These are phyloP conservation scores for Desmophyllum pertusum DNA, from an alignment of 92 coral and sea anemone species.

Conservation along the genomic window DNA sequence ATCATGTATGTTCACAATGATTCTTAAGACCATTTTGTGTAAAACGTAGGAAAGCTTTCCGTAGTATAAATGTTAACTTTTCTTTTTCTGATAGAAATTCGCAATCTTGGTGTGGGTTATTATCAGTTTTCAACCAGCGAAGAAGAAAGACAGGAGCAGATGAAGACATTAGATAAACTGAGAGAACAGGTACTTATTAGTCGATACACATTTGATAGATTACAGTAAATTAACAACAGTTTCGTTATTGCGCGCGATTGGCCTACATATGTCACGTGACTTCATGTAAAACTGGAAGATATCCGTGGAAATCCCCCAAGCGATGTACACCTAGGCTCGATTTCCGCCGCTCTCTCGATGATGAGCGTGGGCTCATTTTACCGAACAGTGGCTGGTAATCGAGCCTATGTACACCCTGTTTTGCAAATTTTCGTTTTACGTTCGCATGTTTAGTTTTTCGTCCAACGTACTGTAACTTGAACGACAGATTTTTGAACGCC, in stretches of 20 bases:
- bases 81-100: constrained; percentile 68
- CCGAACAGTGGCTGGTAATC: too few relatives aligned
- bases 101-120: constrained; percentile 94
- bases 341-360: too few relatives aligned
- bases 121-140: constrained; percentile 94
- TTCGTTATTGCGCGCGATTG: neutral
- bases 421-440: neutral
- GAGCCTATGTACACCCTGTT: neutral
- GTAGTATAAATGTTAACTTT: neutral
- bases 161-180: constrained; percentile 81
- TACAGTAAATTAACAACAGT: too few relatives aligned
- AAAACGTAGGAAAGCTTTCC: neutral
- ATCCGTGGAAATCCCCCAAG: neutral
- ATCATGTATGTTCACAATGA: too few relatives aligned
- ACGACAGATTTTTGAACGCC: neutral
- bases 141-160: constrained; percentile 87
- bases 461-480: neutral
- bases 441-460: neutral
- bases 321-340: too few relatives aligned
- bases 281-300: neutral
- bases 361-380: too few relatives aligned
- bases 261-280: neutral
- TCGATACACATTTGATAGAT: neutral
- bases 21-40: too few relatives aligned
- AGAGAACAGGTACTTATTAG: constrained; percentile 76